phyloP scores from a whole-genome alignment of 2,113 vertebrate genomes.

The Poicephalus meyeri region DNA sequence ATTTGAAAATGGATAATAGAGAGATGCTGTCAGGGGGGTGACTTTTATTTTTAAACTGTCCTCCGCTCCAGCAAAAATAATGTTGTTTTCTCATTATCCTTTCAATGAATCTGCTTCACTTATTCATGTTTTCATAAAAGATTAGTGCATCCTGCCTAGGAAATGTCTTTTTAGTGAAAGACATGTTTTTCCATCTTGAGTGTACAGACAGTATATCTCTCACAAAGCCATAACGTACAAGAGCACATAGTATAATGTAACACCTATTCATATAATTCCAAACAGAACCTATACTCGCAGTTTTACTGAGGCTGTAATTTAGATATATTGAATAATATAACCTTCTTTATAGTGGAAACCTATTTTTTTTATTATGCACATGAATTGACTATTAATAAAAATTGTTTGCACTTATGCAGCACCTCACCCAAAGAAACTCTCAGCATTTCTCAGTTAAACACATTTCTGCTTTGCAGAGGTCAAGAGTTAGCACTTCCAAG shows the following conservation, averaged over 20 bases:
- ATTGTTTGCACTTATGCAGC: neutral
- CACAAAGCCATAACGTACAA: conserved; percentile 15
- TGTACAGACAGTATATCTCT: neutral
- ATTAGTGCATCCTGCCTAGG: neutral
- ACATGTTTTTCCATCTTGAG: neutral
- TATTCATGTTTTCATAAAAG: conserved; percentile 6
- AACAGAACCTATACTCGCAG: neutral
- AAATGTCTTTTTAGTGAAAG: conserved; percentile 20
- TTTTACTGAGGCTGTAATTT: conserved; percentile 34
- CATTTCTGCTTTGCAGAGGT: neutral
- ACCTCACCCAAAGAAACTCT: neutral
- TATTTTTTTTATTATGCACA: conserved; percentile 53
- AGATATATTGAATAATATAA: conserved; percentile 59
- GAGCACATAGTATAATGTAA: neutral
- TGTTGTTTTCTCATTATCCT: conserved; percentile 2
- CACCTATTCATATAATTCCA: conserved; percentile 30
- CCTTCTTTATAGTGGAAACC: conserved; percentile 7
- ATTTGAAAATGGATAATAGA: neutral
- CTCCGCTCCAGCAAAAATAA: neutral
- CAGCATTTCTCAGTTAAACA: neutral
- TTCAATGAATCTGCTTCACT: neutral
- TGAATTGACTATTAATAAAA: conserved; percentile 62
- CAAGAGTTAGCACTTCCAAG: neutral
- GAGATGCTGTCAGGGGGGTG: neutral
- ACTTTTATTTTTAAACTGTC: neutral